Evolutionary conservation across 2,888 invertebrate genomes (phyloP), one percentile per base, ranked within the genome.

Genomic region (Liodrosophila aerea): DNA sequence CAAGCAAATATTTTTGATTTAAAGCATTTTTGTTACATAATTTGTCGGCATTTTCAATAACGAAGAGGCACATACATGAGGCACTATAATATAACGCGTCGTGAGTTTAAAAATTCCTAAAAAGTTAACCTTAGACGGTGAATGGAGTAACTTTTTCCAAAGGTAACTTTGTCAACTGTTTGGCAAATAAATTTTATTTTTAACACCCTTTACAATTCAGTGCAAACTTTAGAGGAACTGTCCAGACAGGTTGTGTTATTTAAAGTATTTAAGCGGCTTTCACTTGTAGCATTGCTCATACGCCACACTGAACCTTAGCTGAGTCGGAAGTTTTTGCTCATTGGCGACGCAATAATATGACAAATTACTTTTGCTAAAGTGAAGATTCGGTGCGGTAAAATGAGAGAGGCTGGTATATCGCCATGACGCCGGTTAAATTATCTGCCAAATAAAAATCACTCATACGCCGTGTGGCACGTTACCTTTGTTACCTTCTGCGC

Each of bases 371-470:
- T 68, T 27, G 50, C 15, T 39, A 31, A 61, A 64, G 59, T 49
- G 51, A 62, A 45, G 22, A 18, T 22, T 30, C 43, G 9, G 34
- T 27, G 39, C 34, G 45, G 15, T 33, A 30, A 45, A 45, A 31
- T 22, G 11, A 30, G 27, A 47, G 50, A 30, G 46, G 15, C n/a
- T 57, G 44, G 15, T 44, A 47, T 40, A 64, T 85, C 80, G 77
- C 71, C 71, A 74, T 86, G 81, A 61, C 82, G 75, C 82, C 71
- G 74, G 64, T 84, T 84, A 81, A 80, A 86, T 80, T 76, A 80
- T 67, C 73, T 81, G 70, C 67, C 85, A 81, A 84, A 80, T 86
- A 73, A 84, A 86, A 86, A 86, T 80, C 74, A 77, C 82, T 86
- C 86, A 80, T 84, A 84, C 86, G 85, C 61, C 56, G 50, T 59